Base-by-base conservation (phyloP, 1,140 invertebrate genomes). In the Drosophila santomea region DNA sequence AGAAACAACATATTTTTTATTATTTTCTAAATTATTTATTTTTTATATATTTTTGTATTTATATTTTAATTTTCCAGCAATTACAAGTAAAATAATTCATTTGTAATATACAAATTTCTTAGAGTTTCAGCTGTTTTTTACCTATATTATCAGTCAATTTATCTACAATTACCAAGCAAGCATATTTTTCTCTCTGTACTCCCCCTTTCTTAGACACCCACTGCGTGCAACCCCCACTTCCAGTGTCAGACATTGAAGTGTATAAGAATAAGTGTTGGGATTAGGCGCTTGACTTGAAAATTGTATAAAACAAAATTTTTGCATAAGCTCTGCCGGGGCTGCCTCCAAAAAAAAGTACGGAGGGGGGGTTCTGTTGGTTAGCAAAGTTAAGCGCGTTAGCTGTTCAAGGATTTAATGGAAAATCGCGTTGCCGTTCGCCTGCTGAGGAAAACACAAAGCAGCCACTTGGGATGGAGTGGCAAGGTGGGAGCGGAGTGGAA, bases 271-370 rank as follows among this genome's bases (percentile, higher is more conserved):
- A 89, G 84, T 89, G 85, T 89, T 89, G 84, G 84, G 84, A 89
- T 89, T 90, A 89, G 84, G 77, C 84, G 84, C 84, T 89, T 89
- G 84, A 89, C 84, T 89, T 89, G 84, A 89, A 89, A 89, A 89
- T 88, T 88, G 89, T 88, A 88, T 89, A 89, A 89, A 89, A 89
- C 85, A 89, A 89, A 89, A 89, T 89, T 89, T 88, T 89, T 89
- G 84, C 84, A 89, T 89, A 89, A 89, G 85, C 84, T 89, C 84
- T 89, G 58, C 58, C 39, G 63, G 44, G 45, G 61, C 52, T 68
- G 66, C 61, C 74, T 60, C 43, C 47, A 59, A 36, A 43, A 47
- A 62, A 72, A 58, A 62, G 60, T 47, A 20, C 14, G 14, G n/a
- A 61, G 45, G 20, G 20, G 8, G 14, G 23, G 51, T 60, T 58